Evolutionary conservation across 2,888 invertebrate genomes (phyloP).

Genomic region (Abrostola tripartita): DNA sequence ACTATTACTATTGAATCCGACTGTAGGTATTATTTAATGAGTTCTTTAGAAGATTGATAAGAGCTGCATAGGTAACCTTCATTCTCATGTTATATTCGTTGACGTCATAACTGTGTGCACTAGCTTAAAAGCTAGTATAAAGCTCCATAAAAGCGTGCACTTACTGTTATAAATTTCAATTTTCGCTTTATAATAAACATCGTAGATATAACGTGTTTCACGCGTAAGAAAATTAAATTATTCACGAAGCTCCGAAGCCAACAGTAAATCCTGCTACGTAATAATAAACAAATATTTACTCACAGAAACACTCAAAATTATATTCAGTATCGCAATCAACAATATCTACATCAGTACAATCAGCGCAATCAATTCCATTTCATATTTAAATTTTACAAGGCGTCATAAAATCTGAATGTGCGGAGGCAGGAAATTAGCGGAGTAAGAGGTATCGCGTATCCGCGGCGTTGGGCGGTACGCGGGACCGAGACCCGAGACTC

Average conservation of each 20-base stretch:
- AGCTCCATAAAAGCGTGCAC: too few relatives aligned
- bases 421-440: slow-evolving; percentile 61
- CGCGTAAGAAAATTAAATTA: background rate
- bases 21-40: too few relatives aligned
- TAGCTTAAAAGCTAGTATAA: too few relatives aligned
- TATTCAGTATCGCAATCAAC: slow-evolving; percentile 39
- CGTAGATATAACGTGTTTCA: background rate
- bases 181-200: background rate
- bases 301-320: slow-evolving; percentile 12
- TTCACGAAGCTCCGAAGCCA: background rate
- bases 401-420: slow-evolving; percentile 51
- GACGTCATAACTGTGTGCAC: too few relatives aligned
- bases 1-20: too few relatives aligned
- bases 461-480: slow-evolving; percentile 70
- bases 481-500: slow-evolving; percentile 43
- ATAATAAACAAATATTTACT: background rate
- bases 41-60: too few relatives aligned
- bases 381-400: slow-evolving; percentile 56
- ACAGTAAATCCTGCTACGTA: background rate
- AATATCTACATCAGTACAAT: slow-evolving; percentile 41
- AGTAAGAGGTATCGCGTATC: slow-evolving; percentile 66
- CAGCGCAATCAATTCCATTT: slow-evolving; percentile 48
- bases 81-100: too few relatives aligned
- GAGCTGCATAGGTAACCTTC: too few relatives aligned
- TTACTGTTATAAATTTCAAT: too few relatives aligned